Evolutionary conservation across 2,888 invertebrate species (phyloP).

Genomic region (Eupeodes latifasciatus): DNA sequence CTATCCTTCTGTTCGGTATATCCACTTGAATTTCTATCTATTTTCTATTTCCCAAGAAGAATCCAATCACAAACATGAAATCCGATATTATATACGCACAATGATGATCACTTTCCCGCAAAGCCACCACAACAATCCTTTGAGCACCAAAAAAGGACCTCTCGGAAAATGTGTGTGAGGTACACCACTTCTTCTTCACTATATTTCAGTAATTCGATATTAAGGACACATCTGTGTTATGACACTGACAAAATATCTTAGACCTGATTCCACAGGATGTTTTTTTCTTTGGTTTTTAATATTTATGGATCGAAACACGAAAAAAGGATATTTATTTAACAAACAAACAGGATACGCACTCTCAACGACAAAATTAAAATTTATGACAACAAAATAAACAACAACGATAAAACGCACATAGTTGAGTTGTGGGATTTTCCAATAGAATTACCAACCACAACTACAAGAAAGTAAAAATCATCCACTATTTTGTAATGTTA

Average conservation of each 20-base stretch:
- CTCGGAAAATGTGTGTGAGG: background rate
- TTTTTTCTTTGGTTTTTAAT: conserved; percentile 25
- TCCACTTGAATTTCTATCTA: conserved; percentile 48
- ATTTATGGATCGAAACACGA: background rate
- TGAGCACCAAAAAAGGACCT: conserved; percentile 17
- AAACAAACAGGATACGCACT: conserved; percentile 56
- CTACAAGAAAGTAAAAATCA: background rate
- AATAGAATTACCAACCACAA: conserved; percentile 3
- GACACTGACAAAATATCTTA: conserved; percentile 34
- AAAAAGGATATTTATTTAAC: conserved; percentile 52
- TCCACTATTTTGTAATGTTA: conserved; percentile 33
- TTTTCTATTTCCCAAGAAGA: background rate
- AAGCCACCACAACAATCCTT: conserved; percentile 12
- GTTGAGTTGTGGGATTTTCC: conserved; percentile 20
- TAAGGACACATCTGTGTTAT: conserved; percentile 28
- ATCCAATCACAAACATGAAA: conserved; percentile 22
- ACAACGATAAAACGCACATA: background rate
- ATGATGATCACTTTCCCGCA: conserved; percentile 31
- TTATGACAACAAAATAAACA: background rate
- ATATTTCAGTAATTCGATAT: conserved; percentile 54
- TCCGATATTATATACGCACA: background rate
- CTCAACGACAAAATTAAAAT: conserved; percentile 41
- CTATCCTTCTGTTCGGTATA: background rate
- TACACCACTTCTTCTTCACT: conserved; percentile 11
- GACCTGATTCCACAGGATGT: conserved; percentile 51